These are phyloP conservation scores for Seriola quinqueradiata DNA, from an alignment of 2,113 vertebrate species.

Conservation along the genomic window DNA sequence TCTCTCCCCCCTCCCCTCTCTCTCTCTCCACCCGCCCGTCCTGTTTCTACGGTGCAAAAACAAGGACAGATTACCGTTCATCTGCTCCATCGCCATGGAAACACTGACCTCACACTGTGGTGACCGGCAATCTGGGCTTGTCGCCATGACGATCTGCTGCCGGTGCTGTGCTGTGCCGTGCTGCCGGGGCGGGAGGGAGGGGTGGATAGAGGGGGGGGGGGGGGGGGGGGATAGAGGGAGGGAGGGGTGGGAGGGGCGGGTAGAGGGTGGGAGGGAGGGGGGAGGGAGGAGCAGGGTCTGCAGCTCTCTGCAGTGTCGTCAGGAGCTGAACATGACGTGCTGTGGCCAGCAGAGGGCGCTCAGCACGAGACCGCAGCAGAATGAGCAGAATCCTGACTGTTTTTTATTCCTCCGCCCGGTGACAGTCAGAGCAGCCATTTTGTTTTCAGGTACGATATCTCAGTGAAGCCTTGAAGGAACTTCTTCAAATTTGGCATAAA, in stretches of 20 bases:
- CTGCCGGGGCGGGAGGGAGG: not conserved
- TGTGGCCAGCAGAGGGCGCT: constrained; percentile 51
- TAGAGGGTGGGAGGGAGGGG: not conserved
- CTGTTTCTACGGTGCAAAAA: constrained; percentile 70
- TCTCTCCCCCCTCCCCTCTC: not conserved
- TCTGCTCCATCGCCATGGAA: constrained; percentile 82
- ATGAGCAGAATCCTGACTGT: no score
- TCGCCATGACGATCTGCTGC: constrained; percentile 71
- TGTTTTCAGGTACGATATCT: no score
- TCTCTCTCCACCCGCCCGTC: constrained; percentile 7
- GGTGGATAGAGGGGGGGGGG: not conserved
- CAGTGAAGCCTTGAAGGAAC: no score
- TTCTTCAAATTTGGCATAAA: no score
- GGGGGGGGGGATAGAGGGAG: not conserved
- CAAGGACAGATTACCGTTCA: constrained; percentile 82
- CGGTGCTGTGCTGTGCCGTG: constrained; percentile 47
- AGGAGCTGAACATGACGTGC: not conserved
- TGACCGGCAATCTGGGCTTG: constrained; percentile 73
- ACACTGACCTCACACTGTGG: constrained; percentile 83
- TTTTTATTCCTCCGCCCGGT: no score
- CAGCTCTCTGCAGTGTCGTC: constrained; percentile 39
- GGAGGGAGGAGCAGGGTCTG: not conserved
- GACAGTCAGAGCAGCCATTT: no score
- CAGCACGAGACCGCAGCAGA: rapidly evolving
- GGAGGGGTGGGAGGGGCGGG: not conserved